Conservation (phyloP, 2,113 vertebrate species). For the Chaenogobius annularis region DNA sequence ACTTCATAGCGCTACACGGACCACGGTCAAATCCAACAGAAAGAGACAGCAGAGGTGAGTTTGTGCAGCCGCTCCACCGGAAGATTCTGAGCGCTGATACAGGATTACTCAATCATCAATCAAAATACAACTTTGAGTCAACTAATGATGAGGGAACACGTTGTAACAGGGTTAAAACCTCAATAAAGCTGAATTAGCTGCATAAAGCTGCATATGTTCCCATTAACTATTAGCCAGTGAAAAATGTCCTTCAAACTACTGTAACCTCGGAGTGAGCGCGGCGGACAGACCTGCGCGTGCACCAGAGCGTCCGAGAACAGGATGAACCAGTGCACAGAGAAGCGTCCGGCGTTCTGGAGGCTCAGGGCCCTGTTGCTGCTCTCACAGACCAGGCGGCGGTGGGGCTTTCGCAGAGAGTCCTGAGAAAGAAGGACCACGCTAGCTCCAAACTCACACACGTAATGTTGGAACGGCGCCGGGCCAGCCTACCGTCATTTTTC, state of each 20-base stretch:
- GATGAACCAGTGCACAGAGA: conserved; percentile 99
- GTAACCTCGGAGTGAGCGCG: not conserved
- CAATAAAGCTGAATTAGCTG: too few species aligned
- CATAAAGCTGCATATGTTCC: too few species aligned
- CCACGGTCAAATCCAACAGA: too few species aligned
- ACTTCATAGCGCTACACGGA: too few species aligned
- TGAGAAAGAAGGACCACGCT: conserved; percentile 40
- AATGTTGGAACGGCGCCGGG: not conserved
- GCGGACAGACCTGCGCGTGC: conserved; percentile 89
- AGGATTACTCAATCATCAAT: too few species aligned
- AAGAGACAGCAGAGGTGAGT: too few species aligned
- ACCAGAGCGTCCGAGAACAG: conserved; percentile 95
- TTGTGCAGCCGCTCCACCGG: too few species aligned
- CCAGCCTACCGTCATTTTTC: conserved; percentile 91
- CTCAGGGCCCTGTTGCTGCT: conserved; percentile 92
- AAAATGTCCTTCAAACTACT: not conserved
- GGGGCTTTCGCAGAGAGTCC: conserved; percentile 93
- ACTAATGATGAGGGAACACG: too few species aligned
- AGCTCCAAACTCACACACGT: not conserved
- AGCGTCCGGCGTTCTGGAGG: conserved; percentile 92
- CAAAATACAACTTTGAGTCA: too few species aligned
- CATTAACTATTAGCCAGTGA: not conserved
- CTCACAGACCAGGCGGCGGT: conserved; percentile 91
- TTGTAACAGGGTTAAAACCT: too few species aligned
- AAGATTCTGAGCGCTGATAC: too few species aligned